Percentiles rank a stretch among this genome's conserved stretches.
Evolutionary conservation across 2,113 vertebrate species (phyloP).

Genomic region (Cololabis saira): DNA sequence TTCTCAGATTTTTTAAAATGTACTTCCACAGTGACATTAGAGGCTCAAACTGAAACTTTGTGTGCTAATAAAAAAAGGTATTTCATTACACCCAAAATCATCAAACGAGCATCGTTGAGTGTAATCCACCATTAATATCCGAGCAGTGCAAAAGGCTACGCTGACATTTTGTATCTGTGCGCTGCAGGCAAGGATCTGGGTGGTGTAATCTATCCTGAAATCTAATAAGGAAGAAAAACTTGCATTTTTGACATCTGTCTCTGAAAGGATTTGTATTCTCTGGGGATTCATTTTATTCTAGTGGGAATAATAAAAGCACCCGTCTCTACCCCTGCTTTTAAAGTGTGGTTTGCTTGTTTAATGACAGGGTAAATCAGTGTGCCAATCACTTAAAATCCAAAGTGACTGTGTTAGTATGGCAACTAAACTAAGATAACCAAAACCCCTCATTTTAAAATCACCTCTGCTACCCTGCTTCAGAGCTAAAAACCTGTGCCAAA

Average conservation of each 20-base stretch:
- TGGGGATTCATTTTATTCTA: slow-evolving; percentile 45
- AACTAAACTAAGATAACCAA: slow-evolving; percentile 36
- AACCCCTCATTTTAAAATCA: slow-evolving; percentile 46
- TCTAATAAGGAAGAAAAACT: slow-evolving; percentile 45
- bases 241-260: slow-evolving; percentile 30
- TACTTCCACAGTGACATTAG: slow-evolving; percentile 33
- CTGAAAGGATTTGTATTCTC: slow-evolving; percentile 17
- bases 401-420: slow-evolving; percentile 41
- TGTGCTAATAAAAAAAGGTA: slow-evolving; percentile 31
- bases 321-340: slow-evolving; percentile 38
- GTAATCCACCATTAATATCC: slow-evolving; percentile 35
- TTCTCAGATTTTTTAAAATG: slow-evolving; percentile 39
- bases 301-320: slow-evolving; percentile 45
- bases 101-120: slow-evolving; percentile 18
- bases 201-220: slow-evolving; percentile 45
- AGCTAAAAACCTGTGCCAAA: slow-evolving; percentile 37
- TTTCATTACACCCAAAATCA: slow-evolving; percentile 20
- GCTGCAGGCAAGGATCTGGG: slow-evolving; percentile 32
- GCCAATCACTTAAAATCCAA: slow-evolving; percentile 52
- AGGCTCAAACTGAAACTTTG: slow-evolving; percentile 21
- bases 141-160: slow-evolving; percentile 28
- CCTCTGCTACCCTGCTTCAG: slow-evolving; percentile 18
- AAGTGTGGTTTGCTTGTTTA: slow-evolving; percentile 39
- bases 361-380: slow-evolving; percentile 35
- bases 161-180: slow-evolving; percentile 48